These are phyloP conservation scores for Porites lobata DNA, from an alignment of 92 coral and sea anemone genomes.

Conservation along the genomic window DNA sequence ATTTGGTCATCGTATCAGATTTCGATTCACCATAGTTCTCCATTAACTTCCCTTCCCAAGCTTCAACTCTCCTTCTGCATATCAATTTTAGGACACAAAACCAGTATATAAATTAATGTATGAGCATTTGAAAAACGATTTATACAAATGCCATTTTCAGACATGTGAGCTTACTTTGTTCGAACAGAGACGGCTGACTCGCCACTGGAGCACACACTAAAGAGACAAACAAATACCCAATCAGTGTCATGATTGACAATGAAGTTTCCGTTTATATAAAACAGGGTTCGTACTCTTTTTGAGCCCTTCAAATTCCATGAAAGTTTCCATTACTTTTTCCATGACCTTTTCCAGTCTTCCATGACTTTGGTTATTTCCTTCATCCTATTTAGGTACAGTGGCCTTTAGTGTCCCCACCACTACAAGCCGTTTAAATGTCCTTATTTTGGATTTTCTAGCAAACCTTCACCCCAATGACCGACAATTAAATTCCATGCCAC, in stretches of 20 bases:
- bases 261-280: background rate
- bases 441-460: too few species aligned
- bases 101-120: background rate
- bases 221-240: background rate
- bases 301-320: too few species aligned
- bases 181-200: background rate
- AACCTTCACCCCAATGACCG: too few species aligned
- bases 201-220: constrained; percentile 11
- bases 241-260: background rate
- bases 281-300: background rate
- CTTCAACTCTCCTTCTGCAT: background rate
- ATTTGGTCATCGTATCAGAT: constrained; percentile 9
- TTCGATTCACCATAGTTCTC: constrained; percentile 10
- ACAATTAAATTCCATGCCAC: too few species aligned
- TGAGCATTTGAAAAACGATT: background rate
- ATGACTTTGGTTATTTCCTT: too few species aligned
- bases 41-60: constrained; percentile 9
- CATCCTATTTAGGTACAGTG: too few species aligned
- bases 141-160: constrained; percentile 16
- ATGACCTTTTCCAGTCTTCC: too few species aligned
- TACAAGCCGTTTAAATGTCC: too few species aligned
- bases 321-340: too few species aligned
- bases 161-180: constrained; percentile 7
- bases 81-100: background rate
- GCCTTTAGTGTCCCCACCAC: too few species aligned